Evolutionary conservation across 2,888 invertebrate genomes (phyloP).

Genomic region (Stenoptilia bipunctidactyla): DNA sequence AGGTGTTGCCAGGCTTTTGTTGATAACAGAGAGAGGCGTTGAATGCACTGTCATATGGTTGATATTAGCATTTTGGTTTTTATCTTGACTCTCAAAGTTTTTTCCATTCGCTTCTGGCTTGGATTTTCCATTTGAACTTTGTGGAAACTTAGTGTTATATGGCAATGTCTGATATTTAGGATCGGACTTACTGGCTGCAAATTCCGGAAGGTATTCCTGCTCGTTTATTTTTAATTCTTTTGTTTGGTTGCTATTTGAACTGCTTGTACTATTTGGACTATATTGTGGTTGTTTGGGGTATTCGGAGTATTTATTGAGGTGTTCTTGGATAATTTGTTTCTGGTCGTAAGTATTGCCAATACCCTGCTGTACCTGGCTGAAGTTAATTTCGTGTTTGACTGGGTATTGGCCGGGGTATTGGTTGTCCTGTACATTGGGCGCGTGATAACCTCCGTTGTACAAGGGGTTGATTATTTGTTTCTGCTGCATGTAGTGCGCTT

Average conservation of each 20-base stretch:
- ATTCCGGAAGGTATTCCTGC: conserved; percentile 74
- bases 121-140: conserved; percentile 54
- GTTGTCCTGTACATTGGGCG: conserved; percentile 42
- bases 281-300: conserved; percentile 66
- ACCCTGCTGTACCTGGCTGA: conserved; percentile 57
- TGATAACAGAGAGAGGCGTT: conserved; percentile 65
- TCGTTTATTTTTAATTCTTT: conserved; percentile 63
- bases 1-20: conserved; percentile 76
- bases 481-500: conserved; percentile 65
- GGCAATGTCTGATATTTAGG: conserved; percentile 94
- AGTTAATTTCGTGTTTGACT: conserved; percentile 45
- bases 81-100: conserved; percentile 38
- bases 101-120: conserved; percentile 54
- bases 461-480: conserved; percentile 65
- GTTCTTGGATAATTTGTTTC: conserved; percentile 50
- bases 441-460: conserved; percentile 51
- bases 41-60: conserved; percentile 71
- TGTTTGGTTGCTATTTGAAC: conserved; percentile 61
- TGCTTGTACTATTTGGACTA: conserved; percentile 69
- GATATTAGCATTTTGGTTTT: conserved; percentile 48
- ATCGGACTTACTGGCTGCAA: conserved; percentile 86
- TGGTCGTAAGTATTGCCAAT: conserved; percentile 61
- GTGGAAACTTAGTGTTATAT: conserved; percentile 88
- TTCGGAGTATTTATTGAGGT: conserved; percentile 60
- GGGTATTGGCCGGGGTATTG: conserved; percentile 54